Base-by-base conservation (phyloP, 2,888 invertebrate species). In the Teinopalpus imperialis region DNA sequence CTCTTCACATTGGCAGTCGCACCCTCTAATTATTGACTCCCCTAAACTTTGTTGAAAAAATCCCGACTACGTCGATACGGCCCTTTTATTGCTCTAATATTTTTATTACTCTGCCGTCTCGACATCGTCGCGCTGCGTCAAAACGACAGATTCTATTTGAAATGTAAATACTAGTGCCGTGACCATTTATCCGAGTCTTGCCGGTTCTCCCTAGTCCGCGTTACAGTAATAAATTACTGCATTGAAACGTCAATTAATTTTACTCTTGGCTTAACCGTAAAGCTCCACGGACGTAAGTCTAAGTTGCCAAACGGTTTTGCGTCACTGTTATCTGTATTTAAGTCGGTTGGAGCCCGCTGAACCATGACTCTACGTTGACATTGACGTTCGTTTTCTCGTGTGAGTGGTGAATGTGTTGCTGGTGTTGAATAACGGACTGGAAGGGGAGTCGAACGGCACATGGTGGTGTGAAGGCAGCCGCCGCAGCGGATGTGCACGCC, bases 11-110 rank as follows among this genome's bases (percentile, higher is more conserved):
- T 66, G 68, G 68, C 72, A 67, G 74, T 80, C 78, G 81, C 81
- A 80, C 86, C 86, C 87, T 82, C 78, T 79, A 85, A 86, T 86
- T 85, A 86, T 85, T 78, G 74, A 78, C 81, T 83, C 85, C 86
- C 87, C 85, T 78, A 80, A 82, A 83, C 70, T 83, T 81, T 73
- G 71, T 77, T 72, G 69, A 75, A 76, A n/a, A 74, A 76, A 74
- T 70, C 63, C 66, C 58, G 66, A 67, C 68, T 68, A 69, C 77
- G 74, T 70, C 71, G 54, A 69, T 72, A 70, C 69, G 61, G 69
- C 69, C 68, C 69, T 79, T 77, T 76, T 74, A 76, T 73, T 67
- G 68, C 72, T 71, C 63, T 64, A 69, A 73, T 79, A 76, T 78
- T 83, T 79, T 78, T 79, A 77, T 75, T 76, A 74, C 65, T 61